Evolutionary conservation across 2,888 invertebrate genomes (phyloP).

Genomic region (Dexiosoma caninum): DNA sequence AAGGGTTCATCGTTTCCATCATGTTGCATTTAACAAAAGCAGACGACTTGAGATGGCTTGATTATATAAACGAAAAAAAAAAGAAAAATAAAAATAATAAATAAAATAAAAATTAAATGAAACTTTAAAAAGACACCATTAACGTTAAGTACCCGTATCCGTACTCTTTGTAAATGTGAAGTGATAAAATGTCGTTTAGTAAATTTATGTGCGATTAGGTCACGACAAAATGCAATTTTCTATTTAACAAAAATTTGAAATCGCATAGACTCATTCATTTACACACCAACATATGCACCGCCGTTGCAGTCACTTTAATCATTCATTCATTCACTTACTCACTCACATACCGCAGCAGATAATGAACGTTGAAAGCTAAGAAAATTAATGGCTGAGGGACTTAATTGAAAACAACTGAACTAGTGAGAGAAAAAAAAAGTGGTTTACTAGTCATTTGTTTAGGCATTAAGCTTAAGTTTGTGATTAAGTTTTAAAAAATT

Average conservation of each 20-base stretch:
- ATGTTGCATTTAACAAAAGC: conserved; percentile 36
- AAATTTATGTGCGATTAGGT: conserved; percentile 61
- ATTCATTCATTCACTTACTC: background rate
- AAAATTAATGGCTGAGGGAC: conserved; percentile 44
- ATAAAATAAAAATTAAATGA: conserved; percentile 15
- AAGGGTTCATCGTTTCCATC: conserved; percentile 53
- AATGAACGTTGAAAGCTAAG: conserved; percentile 8
- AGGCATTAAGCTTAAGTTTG: conserved; percentile 37
- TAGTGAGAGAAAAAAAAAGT: background rate
- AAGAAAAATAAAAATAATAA: background rate
- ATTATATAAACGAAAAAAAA: conserved; percentile 50
- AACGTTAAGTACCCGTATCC: background rate
- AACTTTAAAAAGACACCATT: conserved; percentile 36
- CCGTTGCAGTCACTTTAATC: background rate
- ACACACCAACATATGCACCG: background rate
- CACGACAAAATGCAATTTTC: conserved; percentile 60
- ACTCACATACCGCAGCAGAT: conserved; percentile 24
- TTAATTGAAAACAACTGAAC: conserved; percentile 13
- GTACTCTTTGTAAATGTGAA: conserved; percentile 13
- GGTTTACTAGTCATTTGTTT: conserved; percentile 46
- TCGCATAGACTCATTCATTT: background rate
- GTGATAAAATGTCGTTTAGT: conserved; percentile 61
- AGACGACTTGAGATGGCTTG: conserved; percentile 46
- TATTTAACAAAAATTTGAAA: conserved; percentile 27
- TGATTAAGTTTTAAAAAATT: conserved; percentile 36